These are phyloP conservation scores for Macropus fuliginosus DNA, from an alignment of 2,797 vertebrate genomes.

Conservation along the genomic window DNA sequence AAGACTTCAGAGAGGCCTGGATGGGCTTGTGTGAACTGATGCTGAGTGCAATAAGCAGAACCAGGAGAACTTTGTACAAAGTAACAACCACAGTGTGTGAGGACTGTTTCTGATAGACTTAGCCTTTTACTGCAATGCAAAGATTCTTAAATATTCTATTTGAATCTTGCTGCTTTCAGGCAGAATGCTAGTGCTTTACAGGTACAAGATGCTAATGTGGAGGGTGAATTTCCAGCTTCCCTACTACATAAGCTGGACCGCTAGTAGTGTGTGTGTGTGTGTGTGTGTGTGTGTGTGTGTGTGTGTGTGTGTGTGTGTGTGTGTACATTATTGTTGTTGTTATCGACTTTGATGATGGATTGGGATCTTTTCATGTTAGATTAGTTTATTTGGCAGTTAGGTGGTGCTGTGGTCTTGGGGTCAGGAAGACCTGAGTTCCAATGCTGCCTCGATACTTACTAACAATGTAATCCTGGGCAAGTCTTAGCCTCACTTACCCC, in stretches of 20 bases:
- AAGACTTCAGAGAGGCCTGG: too few relatives aligned
- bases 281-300: background rate
- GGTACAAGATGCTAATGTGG: conserved; percentile 30
- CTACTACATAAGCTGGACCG: conserved; percentile 46
- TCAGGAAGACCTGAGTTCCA: background rate
- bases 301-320: background rate
- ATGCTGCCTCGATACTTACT: background rate
- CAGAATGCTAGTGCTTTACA: conserved; percentile 56
- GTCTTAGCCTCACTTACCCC: background rate
- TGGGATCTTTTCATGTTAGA: conserved; percentile 35
- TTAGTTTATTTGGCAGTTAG: conserved; percentile 29
- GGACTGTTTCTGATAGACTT: too few relatives aligned
- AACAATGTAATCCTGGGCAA: background rate
- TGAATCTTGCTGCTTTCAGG: conserved; percentile 59
- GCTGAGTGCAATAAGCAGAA: too few relatives aligned
- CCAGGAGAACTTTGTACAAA: too few relatives aligned
- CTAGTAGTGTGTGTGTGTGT: conserved; percentile 13
- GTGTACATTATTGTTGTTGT: too few relatives aligned
- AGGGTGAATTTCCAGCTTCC: too few relatives aligned
- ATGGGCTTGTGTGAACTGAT: too few relatives aligned
- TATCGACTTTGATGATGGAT: conserved; percentile 35
- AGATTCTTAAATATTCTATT: conserved; percentile 34
- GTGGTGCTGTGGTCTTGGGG: background rate
- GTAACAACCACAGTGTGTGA: too few relatives aligned
- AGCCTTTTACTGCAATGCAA: too few relatives aligned